Evolutionary conservation across 2,888 invertebrate species (phyloP).

Genomic region (Ornithoptera alexandrae): DNA sequence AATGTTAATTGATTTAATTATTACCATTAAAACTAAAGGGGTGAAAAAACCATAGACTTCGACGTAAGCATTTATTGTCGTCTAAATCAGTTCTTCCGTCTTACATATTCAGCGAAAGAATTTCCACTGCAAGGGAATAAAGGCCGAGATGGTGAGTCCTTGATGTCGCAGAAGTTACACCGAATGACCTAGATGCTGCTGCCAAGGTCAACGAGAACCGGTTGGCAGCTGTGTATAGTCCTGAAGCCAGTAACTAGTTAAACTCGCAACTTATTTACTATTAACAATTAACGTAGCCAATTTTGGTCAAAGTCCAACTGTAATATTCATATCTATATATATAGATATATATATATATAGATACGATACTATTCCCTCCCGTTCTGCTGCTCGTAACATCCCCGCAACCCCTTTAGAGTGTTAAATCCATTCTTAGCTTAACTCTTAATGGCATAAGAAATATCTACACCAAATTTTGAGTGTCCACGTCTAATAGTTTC

Average conservation of each 20-base stretch:
- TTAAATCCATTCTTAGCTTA: no score
- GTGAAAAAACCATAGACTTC: no score
- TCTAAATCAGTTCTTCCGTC: constrained; percentile 4
- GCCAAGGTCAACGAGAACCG: constrained; percentile 61
- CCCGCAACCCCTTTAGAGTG: no score
- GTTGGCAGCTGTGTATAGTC: constrained; percentile 44
- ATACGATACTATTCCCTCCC: no score
- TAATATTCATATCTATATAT: not conserved
- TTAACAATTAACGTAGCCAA: not conserved
- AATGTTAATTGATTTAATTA: not conserved
- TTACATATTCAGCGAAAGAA: constrained; percentile 15
- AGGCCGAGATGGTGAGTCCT: constrained; percentile 27
- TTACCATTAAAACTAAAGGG: no score
- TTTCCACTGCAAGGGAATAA: constrained; percentile 18
- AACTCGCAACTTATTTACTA: not conserved
- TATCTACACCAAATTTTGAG: no score
- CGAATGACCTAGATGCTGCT: constrained; percentile 48
- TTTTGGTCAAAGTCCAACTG: not conserved
- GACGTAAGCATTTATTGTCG: not conserved
- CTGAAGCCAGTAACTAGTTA: constrained; percentile 35
- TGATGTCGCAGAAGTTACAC: constrained; percentile 32
- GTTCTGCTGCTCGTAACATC: no score
- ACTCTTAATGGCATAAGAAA: no score
- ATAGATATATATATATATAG: no score
- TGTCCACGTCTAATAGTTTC: no score